Conservation (phyloP, 2,888 invertebrate species). For the Ptychoptera contaminata region DNA sequence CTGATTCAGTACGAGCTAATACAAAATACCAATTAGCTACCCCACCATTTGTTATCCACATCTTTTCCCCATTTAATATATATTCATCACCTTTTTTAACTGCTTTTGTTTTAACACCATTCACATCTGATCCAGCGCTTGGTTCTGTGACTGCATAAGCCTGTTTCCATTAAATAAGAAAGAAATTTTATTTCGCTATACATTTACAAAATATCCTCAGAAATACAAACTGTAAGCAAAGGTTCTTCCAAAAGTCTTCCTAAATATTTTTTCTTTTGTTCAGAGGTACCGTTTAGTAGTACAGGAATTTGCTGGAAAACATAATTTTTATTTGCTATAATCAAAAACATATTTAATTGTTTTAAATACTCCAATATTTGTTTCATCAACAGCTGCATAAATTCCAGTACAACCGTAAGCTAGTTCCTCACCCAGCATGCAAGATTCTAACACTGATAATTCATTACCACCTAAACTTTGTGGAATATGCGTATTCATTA, state of each 20-base stretch:
- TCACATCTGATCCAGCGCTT: conserved; percentile 82
- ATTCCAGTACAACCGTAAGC: conserved; percentile 63
- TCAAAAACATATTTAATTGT: background rate
- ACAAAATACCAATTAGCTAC: conserved; percentile 88
- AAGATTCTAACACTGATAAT: conserved; percentile 43
- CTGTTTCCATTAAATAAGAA: conserved; percentile 30
- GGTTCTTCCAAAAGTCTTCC: conserved; percentile 73
- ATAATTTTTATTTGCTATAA: background rate
- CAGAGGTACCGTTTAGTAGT: conserved; percentile 62
- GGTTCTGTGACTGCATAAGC: conserved; percentile 89
- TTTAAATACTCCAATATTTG: conserved; percentile 37
- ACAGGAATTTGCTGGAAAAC: conserved; percentile 66
- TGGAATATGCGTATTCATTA: conserved; percentile 70
- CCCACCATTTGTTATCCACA: conserved; percentile 95
- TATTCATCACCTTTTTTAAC: conserved; percentile 83
- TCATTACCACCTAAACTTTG: conserved; percentile 51
- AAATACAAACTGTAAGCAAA: conserved; percentile 57
- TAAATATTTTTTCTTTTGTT: conserved; percentile 79
- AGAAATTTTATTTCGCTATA: background rate
- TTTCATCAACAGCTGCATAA: conserved; percentile 50
- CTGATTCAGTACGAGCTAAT: conserved; percentile 70
- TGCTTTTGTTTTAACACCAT: conserved; percentile 68
- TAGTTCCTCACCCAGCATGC: conserved; percentile 53
- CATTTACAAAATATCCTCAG: background rate
- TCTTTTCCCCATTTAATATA: conserved; percentile 80